Conservation (phyloP, 2,888 invertebrate species). For the Drosophila peninsularis region DNA sequence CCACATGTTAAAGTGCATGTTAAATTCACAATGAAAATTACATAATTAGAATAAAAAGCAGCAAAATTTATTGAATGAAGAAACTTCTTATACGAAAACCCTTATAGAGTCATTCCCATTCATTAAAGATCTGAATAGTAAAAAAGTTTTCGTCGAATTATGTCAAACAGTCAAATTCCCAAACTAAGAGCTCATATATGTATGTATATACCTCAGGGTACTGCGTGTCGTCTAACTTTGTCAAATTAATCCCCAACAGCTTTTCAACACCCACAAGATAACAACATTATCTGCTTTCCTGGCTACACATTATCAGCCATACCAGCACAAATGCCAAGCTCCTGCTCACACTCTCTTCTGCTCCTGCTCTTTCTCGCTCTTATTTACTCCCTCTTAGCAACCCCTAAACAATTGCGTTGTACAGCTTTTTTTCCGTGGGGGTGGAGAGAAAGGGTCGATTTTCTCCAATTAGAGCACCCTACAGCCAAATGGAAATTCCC, state of each 20-base stretch:
- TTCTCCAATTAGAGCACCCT: constrained; percentile 58
- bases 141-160: background rate
- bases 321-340: constrained; percentile 8
- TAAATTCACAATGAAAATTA: background rate
- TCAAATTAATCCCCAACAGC: constrained; percentile 20
- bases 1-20: background rate
- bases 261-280: constrained; percentile 43
- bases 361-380: background rate
- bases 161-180: background rate
- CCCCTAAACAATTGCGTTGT: constrained; percentile 33
- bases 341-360: background rate
- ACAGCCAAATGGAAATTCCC: constrained; percentile 27
- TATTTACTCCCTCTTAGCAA: constrained; percentile 25
- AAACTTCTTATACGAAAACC: background rate
- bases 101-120: background rate
- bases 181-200: background rate
- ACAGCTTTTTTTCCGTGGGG: constrained; percentile 1
- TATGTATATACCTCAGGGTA: constrained; percentile 1
- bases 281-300: constrained; percentile 40
- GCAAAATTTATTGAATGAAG: too few relatives aligned
- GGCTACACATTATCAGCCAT: constrained; percentile 11
- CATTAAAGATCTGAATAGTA: background rate
- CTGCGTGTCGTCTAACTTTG: background rate
- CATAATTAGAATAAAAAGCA: too few relatives aligned
- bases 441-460: constrained; percentile 41